Evolutionary conservation across 2,888 invertebrate species (phyloP).

Genomic region (Chydorus sphaericus): DNA sequence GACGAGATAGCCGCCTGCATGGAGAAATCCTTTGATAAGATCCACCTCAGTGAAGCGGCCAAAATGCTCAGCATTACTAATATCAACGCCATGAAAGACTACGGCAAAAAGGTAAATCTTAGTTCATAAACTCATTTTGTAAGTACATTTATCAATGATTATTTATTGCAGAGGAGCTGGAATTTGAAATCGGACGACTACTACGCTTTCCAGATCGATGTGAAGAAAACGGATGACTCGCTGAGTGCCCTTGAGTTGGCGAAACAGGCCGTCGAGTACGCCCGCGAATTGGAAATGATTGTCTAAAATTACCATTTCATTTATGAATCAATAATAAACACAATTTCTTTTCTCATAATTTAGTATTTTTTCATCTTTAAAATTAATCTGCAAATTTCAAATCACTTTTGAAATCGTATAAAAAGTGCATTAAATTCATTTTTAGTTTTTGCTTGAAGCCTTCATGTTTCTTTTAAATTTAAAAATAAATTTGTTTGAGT

Average conservation of each 20-base stretch:
- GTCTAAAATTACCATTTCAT: constrained; percentile 44
- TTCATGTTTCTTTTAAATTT: too few species aligned
- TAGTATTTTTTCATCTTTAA: background rate
- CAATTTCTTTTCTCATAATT: too few species aligned
- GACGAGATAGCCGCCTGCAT: constrained; percentile 93
- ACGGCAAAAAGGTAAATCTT: constrained; percentile 52
- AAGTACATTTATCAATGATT: constrained; percentile 15
- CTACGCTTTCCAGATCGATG: constrained; percentile 61
- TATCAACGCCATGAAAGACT: constrained; percentile 59
- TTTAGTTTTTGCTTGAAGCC: too few species aligned
- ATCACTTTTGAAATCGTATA: too few species aligned
- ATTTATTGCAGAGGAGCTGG: constrained; percentile 59
- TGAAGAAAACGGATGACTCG: constrained; percentile 55
- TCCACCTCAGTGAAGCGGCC: constrained; percentile 71
- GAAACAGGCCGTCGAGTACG: constrained; percentile 89
- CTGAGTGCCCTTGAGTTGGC: constrained; percentile 83
- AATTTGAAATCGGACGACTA: constrained; percentile 56
- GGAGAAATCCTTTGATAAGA: constrained; percentile 87
- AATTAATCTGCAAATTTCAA: background rate
- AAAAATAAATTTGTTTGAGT: too few species aligned
- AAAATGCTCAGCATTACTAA: constrained; percentile 72
- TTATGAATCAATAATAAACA: background rate
- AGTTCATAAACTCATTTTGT: constrained; percentile 7
- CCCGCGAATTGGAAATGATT: constrained; percentile 97
- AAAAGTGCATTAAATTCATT: too few species aligned